Percentiles rank a stretch among this genome's conserved stretches.
These are phyloP conservation scores for Aethina tumida DNA, from an alignment of 1,140 invertebrate species.

Conservation along the genomic window DNA sequence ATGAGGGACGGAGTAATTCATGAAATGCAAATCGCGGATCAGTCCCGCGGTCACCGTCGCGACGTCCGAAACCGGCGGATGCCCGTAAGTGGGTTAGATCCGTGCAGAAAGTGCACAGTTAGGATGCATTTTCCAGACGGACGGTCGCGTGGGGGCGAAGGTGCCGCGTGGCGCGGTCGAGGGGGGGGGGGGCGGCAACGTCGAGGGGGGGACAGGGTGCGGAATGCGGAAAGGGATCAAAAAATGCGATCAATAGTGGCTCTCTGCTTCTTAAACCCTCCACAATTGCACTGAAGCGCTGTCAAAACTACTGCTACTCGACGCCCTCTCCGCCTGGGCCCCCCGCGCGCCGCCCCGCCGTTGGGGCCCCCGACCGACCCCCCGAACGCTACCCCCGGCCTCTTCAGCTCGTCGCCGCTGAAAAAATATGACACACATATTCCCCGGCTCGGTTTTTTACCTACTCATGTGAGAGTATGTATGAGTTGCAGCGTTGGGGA, in stretches of 20 bases:
- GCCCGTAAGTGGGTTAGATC: too few species aligned
- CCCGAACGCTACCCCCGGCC: not conserved
- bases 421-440: conserved; percentile 8
- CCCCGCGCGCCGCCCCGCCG: conserved; percentile 8
- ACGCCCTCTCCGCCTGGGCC: conserved; percentile 13
- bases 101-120: conserved; percentile 23
- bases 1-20: too few species aligned
- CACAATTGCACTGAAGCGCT: conserved; percentile 37
- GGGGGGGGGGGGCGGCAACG: conserved; percentile 6
- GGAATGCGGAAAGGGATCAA: conserved; percentile 35
- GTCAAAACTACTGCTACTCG: conserved; percentile 32
- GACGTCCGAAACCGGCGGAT: too few species aligned
- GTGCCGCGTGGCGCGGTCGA: conserved; percentile 14
- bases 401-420: not conserved
- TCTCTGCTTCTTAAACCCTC: conserved; percentile 37
- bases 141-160: conserved; percentile 12
- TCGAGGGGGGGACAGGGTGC: conserved; percentile 11
- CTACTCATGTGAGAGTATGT: not conserved
- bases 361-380: not conserved
- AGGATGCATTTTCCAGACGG: conserved; percentile 23
- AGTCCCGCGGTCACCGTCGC: too few species aligned
- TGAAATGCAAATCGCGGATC: too few species aligned
- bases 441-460: conserved; percentile 2
- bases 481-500: too few species aligned
- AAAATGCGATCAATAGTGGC: conserved; percentile 39